Evolutionary conservation across 2,113 vertebrate species (phyloP).

Genomic region (Ageneiosus marmoratus): DNA sequence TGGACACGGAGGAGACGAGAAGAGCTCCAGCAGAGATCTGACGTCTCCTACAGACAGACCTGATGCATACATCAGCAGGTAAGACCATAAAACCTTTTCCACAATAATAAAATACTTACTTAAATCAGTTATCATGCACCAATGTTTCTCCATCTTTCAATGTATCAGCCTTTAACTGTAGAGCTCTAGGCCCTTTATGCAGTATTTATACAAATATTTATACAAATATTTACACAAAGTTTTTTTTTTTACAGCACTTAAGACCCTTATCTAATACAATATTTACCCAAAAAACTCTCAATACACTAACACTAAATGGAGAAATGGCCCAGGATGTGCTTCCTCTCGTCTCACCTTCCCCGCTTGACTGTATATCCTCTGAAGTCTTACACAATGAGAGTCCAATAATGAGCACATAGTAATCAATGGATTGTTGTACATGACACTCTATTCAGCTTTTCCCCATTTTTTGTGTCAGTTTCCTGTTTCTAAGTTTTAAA

Average conservation of each 20-base stretch:
- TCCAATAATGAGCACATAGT: neutral
- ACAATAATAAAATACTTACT: neutral
- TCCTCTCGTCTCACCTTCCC: neutral
- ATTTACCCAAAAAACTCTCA: neutral
- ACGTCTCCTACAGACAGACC: constrained; percentile 87
- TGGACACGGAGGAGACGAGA: constrained; percentile 88
- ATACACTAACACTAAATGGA: neutral
- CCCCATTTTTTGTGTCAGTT: neutral
- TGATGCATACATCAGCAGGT: constrained; percentile 87
- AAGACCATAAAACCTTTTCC: constrained; percentile 31
- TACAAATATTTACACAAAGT: too few relatives aligned
- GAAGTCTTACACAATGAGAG: neutral
- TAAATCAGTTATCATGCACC: neutral
- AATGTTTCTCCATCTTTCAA: neutral
- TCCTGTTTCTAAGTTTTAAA: neutral
- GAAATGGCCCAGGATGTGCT: neutral
- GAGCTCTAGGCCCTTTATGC: neutral
- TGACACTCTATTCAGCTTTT: neutral
- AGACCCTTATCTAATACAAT: neutral
- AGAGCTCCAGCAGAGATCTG: constrained; percentile 88
- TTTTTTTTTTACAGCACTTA: neutral
- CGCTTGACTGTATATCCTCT: neutral
- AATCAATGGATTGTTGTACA: neutral
- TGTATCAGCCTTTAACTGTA: neutral
- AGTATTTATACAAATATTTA: constrained; percentile 12